Evolutionary conservation across 2,888 invertebrate genomes (phyloP), one percentile per base, ranked within the genome.

Genomic region (Crematogaster levior): DNA sequence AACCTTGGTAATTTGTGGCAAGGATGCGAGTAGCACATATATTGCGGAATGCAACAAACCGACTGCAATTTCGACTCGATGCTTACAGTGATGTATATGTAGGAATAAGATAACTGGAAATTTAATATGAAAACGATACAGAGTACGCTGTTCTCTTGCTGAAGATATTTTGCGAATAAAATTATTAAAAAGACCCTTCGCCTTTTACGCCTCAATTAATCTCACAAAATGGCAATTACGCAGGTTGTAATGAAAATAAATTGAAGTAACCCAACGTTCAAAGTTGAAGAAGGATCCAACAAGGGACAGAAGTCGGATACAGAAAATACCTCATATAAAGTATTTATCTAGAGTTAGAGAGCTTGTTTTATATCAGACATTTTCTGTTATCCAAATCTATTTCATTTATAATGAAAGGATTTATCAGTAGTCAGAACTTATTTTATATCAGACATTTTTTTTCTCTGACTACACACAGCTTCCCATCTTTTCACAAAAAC

Each of bases 1-100:
- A 79, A 79, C 43, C 48, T 56, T 68, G 70, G 70, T 79, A 79
- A 79, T 79, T 68, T 70, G 70, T 79, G 70, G 77, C 18, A 46
- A 30, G 56, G 43, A 56, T 51, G 24, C 43, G 34, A 68, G 43
- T 34, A 68, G 68, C 21, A 56, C 21, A 15, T 43, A 68, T 40
- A 79, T 68, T 24, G 30, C 30, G 40, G 21, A 24, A 56, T 18
- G 56, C 70, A 56, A 56, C 70, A 27, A 79, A 79, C 43, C 56
- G 9, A 27, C 56, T 68, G 43, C 70, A 79, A 68, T 79, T 70
- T 68, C 56, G 68, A 34, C 70, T 43, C n/a, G 34, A 56, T 43
- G 77, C 18, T 68, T 48, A 37, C 30, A 30, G 43, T 43, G 43
- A 68, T 65, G 65, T 77, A 63, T 21, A 46, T 18, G 40, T 27